phyloP scores from a whole-genome alignment of 2,113 vertebrate species.

The Neoarius graeffei region DNA sequence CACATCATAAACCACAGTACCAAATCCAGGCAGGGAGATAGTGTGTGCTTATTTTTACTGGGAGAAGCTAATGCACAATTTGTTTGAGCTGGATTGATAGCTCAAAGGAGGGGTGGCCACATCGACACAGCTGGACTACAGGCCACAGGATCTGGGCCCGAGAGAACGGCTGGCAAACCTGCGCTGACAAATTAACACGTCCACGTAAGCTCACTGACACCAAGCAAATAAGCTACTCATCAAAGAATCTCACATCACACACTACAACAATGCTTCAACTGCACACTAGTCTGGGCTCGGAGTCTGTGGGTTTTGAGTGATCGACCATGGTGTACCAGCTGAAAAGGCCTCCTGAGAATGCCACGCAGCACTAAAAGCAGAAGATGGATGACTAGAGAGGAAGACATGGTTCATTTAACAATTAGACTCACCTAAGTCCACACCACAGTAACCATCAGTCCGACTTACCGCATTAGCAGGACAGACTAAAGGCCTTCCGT shows the following conservation, averaged over 20 bases:
- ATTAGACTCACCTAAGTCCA: constrained; percentile 6
- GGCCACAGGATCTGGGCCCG: constrained; percentile 27
- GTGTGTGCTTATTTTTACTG: constrained; percentile 46
- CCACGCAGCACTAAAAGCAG: constrained; percentile 32
- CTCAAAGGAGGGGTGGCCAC: constrained; percentile 41
- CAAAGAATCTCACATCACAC: background rate
- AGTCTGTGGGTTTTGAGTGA: constrained; percentile 5
- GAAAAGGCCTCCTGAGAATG: background rate
- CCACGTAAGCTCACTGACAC: constrained; percentile 6
- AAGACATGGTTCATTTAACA: constrained; percentile 21
- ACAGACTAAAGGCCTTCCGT: constrained; percentile 4
- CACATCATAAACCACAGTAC: constrained; percentile 29
- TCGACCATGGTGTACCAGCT: background rate
- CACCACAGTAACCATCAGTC: background rate
- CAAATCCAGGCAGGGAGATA: constrained; percentile 11
- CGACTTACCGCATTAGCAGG: constrained; percentile 2
- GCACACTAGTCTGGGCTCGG: background rate
- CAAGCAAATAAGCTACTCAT: constrained; percentile 13
- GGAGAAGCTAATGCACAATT: constrained; percentile 22
- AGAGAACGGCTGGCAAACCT: constrained; percentile 29
- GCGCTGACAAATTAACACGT: constrained; percentile 45
- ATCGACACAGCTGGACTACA: constrained; percentile 39
- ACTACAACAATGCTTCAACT: background rate
- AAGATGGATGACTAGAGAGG: constrained; percentile 31
- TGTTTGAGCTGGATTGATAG: constrained; percentile 54